Evolutionary conservation across 92 coral and sea anemone genomes (phyloP).

Genomic region (Bergia sp.): DNA sequence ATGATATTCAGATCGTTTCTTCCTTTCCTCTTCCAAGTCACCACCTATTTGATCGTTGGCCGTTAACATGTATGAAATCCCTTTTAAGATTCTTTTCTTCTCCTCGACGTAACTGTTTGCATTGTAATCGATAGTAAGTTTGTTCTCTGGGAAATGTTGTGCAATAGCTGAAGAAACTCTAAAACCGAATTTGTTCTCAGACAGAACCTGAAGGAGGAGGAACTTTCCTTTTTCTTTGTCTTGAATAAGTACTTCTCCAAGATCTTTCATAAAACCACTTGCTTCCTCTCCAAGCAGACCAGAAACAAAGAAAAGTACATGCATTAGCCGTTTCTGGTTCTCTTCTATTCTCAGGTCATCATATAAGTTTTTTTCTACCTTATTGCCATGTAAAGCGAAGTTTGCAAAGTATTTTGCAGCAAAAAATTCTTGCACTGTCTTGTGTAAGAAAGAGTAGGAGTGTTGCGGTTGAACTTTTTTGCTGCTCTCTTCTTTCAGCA

Average conservation of each 20-base stretch:
- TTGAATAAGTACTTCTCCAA: neutral
- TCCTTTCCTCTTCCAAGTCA: too few species aligned
- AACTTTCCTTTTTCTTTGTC: neutral
- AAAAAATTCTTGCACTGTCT: slow-evolving; percentile 44
- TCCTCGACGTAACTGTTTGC: neutral
- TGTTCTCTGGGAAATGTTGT: neutral
- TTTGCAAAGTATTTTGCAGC: neutral
- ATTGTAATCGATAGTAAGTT: too few species aligned
- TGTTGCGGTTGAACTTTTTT: slow-evolving; percentile 10
- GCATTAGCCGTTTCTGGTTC: neutral
- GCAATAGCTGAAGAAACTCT: neutral
- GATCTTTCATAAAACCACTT: neutral
- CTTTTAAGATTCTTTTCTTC: neutral
- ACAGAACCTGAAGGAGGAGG: neutral
- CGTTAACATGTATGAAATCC: neutral
- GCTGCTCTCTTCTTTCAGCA: slow-evolving; percentile 26
- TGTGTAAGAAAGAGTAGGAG: slow-evolving; percentile 44
- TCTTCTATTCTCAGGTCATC: neutral
- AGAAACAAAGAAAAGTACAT: neutral
- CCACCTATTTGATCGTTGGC: too few species aligned
- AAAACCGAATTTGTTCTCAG: neutral
- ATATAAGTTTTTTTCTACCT: too few species aligned
- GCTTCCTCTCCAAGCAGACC: neutral
- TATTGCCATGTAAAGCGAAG: too few species aligned
- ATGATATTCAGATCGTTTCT: neutral